Percentiles rank a stretch among this genome's conserved stretches.
These are phyloP conservation scores for Caenorhabditis imperialis DNA, from an alignment of 2,888 invertebrate species.

Conservation along the genomic window DNA sequence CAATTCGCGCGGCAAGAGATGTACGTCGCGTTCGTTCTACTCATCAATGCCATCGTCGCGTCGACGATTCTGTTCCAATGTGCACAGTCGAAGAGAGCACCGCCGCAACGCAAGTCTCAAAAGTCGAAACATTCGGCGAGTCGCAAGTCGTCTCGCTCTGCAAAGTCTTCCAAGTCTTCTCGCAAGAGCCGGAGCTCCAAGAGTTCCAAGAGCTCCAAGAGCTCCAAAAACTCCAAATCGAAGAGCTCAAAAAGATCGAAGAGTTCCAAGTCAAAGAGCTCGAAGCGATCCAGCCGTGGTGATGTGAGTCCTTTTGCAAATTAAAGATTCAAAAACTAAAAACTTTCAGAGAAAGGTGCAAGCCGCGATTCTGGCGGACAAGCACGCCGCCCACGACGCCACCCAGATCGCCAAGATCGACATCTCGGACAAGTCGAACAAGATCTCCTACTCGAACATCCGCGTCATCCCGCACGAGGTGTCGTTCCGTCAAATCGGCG, in stretches of 20 bases:
- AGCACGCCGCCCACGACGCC: conserved; percentile 30
- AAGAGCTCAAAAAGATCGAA: neutral
- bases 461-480: conserved; percentile 45
- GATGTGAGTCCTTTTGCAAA: no score
- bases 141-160: conserved; percentile 8
- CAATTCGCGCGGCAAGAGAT: neutral
- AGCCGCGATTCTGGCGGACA: conserved; percentile 43
- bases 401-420: neutral
- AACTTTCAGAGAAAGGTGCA: conserved; percentile 35
- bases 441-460: conserved; percentile 38
- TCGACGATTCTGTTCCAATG: conserved; percentile 34
- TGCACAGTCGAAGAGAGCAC: conserved; percentile 10
- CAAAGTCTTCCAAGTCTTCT: conserved; percentile 19
- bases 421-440: neutral
- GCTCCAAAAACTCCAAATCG: neutral
- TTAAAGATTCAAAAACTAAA: no score
- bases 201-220: conserved; percentile 6
- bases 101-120: neutral
- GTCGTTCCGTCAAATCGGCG: conserved; percentile 42
- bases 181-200: conserved; percentile 5
- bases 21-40: conserved; percentile 32
- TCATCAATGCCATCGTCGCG: conserved; percentile 15
- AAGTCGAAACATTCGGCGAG: neutral
- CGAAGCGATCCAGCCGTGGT: no score
- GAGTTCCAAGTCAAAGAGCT: neutral